Conservation (phyloP, 2,797 vertebrate species). For the Sebastes diaconus region DNA sequence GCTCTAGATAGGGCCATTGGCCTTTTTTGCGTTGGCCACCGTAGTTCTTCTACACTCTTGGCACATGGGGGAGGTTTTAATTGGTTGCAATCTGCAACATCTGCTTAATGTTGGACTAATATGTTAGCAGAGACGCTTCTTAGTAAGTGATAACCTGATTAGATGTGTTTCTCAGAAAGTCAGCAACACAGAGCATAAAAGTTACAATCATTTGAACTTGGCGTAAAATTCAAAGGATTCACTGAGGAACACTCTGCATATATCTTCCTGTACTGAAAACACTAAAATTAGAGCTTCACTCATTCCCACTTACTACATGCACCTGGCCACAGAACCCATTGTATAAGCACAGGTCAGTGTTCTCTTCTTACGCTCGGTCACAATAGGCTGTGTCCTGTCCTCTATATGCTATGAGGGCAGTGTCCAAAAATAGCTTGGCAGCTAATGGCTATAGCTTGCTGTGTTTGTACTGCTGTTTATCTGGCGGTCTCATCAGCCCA, state of each 20-base stretch:
- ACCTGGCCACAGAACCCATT: conserved; percentile 48
- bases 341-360: conserved; percentile 36
- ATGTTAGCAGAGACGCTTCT: not conserved
- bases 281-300: conserved; percentile 8
- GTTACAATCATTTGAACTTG: not conserved
- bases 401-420: conserved; percentile 60
- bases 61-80: no score
- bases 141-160: not conserved
- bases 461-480: conserved; percentile 76
- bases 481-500: conserved; percentile 75
- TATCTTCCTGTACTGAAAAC: not conserved
- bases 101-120: not conserved
- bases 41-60: no score
- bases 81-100: no score
- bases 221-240: not conserved
- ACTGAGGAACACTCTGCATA: not conserved
- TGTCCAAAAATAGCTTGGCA: conserved; percentile 67
- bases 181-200: not conserved
- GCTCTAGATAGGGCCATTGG: no score
- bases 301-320: conserved; percentile 18
- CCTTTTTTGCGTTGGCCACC: no score
- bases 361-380: conserved; percentile 41
- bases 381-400: conserved; percentile 66
- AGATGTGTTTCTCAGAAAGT: not conserved
- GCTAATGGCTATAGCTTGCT: conserved; percentile 63